Base-by-base conservation (phyloP, 2,797 vertebrate genomes). In the Lophius americanus region DNA sequence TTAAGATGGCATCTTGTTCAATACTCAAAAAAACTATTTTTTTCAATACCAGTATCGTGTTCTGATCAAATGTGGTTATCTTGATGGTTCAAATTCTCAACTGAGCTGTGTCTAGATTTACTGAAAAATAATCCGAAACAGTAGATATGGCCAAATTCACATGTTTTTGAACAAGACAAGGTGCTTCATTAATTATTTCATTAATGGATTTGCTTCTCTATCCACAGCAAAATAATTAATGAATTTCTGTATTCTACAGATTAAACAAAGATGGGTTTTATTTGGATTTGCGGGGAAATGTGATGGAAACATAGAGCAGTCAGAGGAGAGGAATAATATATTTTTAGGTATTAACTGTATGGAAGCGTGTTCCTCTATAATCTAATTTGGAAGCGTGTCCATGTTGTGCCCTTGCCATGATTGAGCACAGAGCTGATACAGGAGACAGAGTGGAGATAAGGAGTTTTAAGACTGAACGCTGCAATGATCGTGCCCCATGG, bases 401-500 rank as follows among this genome's bases (percentile, higher is more conserved):
- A 12, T 5, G 11, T 51, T 73, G 64, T 80, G 55, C 51, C 72
- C 70, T 74, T 74, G 66, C 65, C 38, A 32, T 12, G 14, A 44
- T 41, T 36, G 9, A 75, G 60, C 62, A 32, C n/a, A 51, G 37
- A 55, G 54, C 51, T 46, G 14, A 73, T 66, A 61, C 43, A 57
- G 44, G 48, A 64, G 68, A 70, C 55, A 23, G 14, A 70, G 60
- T 3, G 23, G 55, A 76, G 77, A 68, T 76, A 77, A 76, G 60
- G 70, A 64, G 55, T 60, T 79, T 77, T 72, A 67, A 76, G 54
- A 58, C 53, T 8, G 51, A 80, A 68, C 71, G 51, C 42, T 54
- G 63, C 7, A 11, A 64, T 73, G 68, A 81, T 48, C 1, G 23
- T 82, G 48, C 68, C 78, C 80, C 78, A 59, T 44, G 64, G 81